Base-by-base conservation (phyloP, 2,888 invertebrate genomes). In the Abrostola tripartita region DNA sequence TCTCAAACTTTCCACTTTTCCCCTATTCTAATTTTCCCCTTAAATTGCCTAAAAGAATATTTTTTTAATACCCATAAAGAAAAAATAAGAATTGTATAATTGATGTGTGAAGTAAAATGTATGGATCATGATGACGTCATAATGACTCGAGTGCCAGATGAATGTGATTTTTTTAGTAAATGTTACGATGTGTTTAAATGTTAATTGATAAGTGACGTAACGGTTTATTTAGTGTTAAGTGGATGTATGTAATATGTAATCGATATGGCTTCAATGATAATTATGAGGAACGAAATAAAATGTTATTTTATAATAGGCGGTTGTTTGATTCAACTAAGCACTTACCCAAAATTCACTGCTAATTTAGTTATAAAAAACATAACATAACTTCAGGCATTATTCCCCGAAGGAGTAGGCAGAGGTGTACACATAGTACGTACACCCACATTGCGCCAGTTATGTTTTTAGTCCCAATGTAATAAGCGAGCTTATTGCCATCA, bases 301-400 rank as follows among this genome's bases (percentile, higher is more conserved):
- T 86, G 92, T 93, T 94, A 93, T 94, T 94, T 94, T 93, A 92
- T 87, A 92, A 85, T 92, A 89, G 49, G 5, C 41, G 61, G 85
- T 85, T 88, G 64, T 77, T 70, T 79, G 49, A 69, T 76, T 79
- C 36, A 7, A n/a, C 37, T 37, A 52, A 66, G 24, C 24, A 74
- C 79, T 81, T 70, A 79, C 78, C 76, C 65, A 71, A 69, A 63
- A 61, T 61, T 65, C 52, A 40, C 65, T 74, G 72, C 12, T n/a
- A 44, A 24, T 47, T 24, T 78, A 80, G 74, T 76, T 77, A n/a
- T n/a, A n/a, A n/a, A n/a, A n/a, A n/a, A n/a, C n/a, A n/a, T n/a
- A n/a, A n/a, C n/a, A n/a, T n/a, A n/a, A n/a, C n/a, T n/a, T n/a
- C n/a, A n/a, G n/a, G n/a, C n/a, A n/a, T n/a, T n/a, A n/a, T n/a